A percentile compares a stretch with the other conserved stretches of the same genome.
Evolutionary conservation across 2,797 vertebrate species (phyloP).

Genomic region (Alectoris magna): DNA sequence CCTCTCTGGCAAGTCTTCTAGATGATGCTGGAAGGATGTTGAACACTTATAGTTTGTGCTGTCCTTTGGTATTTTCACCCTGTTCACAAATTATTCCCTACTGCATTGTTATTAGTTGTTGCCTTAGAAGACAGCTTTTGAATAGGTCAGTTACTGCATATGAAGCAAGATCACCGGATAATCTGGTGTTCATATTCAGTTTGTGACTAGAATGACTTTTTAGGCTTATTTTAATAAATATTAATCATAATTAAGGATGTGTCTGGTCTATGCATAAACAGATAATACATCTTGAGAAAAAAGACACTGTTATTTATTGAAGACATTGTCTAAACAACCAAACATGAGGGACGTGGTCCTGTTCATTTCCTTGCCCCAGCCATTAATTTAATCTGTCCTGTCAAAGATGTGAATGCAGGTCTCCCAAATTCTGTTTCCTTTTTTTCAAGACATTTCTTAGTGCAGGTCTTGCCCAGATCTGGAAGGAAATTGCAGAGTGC

Average conservation of each 20-base stretch:
- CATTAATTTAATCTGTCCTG: neutral
- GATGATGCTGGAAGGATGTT: neutral
- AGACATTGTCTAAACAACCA: neutral
- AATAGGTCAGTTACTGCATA: neutral
- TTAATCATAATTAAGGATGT: neutral
- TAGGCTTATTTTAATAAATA: neutral
- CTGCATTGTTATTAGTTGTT: neutral
- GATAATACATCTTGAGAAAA: neutral
- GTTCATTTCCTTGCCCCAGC: neutral
- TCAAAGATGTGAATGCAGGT: neutral
- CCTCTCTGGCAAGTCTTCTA: neutral
- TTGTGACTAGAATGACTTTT: neutral
- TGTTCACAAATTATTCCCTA: neutral
- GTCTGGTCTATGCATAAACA: neutral
- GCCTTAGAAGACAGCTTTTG: neutral
- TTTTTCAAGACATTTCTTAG: neutral
- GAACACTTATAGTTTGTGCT: neutral
- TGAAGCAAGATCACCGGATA: neutral
- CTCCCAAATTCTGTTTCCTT: neutral
- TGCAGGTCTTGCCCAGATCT: fast-evolving
- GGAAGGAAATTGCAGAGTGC: neutral
- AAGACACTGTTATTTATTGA: neutral
- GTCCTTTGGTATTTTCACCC: neutral
- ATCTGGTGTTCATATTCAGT: neutral
- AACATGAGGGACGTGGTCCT: neutral